Percentiles rank a stretch among this genome's conserved stretches.
These are phyloP conservation scores for Aphidius colemani DNA, from an alignment of 2,888 invertebrate species.

Conservation along the genomic window DNA sequence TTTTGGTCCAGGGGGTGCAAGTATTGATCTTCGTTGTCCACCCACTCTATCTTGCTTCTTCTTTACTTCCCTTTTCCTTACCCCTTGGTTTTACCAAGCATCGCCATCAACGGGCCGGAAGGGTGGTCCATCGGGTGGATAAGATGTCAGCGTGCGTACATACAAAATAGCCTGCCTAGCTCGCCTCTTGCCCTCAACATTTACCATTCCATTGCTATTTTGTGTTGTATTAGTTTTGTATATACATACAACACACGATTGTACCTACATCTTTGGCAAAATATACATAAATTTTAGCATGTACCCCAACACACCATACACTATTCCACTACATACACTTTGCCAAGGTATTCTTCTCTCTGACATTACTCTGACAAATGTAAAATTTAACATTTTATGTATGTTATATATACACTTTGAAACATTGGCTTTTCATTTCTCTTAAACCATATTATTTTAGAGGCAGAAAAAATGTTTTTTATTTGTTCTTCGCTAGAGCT, in stretches of 20 bases:
- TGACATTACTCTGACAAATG: constrained; percentile 1
- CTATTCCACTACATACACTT: background rate
- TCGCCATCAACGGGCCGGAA: constrained; percentile 43
- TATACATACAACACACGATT: background rate
- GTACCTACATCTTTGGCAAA: constrained; percentile 19
- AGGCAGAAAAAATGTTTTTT: too few relatives aligned
- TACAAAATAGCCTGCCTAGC: constrained; percentile 55
- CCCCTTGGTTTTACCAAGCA: constrained; percentile 12
- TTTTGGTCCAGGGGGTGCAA: constrained; percentile 57
- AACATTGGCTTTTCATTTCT: too few relatives aligned
- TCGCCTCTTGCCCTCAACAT: constrained; percentile 19
- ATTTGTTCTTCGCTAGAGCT: too few relatives aligned
- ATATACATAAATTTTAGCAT: constrained; percentile 29
- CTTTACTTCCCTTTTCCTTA: constrained; percentile 26
- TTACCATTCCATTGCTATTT: constrained; percentile 24
- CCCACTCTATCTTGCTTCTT: constrained; percentile 35
- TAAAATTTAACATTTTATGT: background rate
- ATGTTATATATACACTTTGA: too few relatives aligned
- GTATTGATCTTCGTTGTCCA: constrained; percentile 58
- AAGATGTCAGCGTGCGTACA: constrained; percentile 60
- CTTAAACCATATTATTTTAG: too few relatives aligned
- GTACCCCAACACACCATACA: constrained; percentile 28
- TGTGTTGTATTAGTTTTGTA: constrained; percentile 2
- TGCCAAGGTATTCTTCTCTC: background rate
- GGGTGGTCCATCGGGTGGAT: constrained; percentile 49